Evolutionary conservation across 2,797 vertebrate species (phyloP).

Genomic region (Rhinophrynus dorsalis): DNA sequence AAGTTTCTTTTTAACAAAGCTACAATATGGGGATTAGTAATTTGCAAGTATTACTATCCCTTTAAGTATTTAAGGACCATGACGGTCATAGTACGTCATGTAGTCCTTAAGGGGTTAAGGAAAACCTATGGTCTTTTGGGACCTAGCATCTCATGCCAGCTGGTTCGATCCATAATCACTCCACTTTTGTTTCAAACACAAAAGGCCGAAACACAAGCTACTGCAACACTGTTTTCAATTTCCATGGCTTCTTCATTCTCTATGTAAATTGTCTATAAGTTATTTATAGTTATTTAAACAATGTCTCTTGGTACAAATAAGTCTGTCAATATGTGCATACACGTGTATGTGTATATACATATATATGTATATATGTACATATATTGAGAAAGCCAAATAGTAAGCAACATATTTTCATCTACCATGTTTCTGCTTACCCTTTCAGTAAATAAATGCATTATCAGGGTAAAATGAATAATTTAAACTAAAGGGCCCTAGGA

Average conservation of each 20-base stretch:
- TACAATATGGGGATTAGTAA: too few relatives aligned
- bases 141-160: too few relatives aligned
- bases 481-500: too few relatives aligned
- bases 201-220: slow-evolving; percentile 55
- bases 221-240: slow-evolving; percentile 67
- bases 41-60: too few relatives aligned
- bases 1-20: too few relatives aligned
- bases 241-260: slow-evolving; percentile 63
- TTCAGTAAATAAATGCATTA: background rate
- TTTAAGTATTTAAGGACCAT: too few relatives aligned
- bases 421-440: background rate
- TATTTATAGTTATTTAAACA: slow-evolving; percentile 80
- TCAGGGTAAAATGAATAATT: background rate
- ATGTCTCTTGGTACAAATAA: slow-evolving; percentile 21
- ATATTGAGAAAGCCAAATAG: slow-evolving; percentile 43
- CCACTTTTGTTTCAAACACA: too few relatives aligned
- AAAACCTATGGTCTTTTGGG: too few relatives aligned
- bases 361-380: slow-evolving; percentile 41
- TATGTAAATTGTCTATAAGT: slow-evolving; percentile 65
- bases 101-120: too few relatives aligned
- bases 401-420: slow-evolving; percentile 7
- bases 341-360: slow-evolving; percentile 39
- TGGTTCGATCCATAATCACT: too few relatives aligned
- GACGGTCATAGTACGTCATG: too few relatives aligned
- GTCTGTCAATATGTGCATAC: slow-evolving; percentile 33